Conservation (phyloP, 2,888 invertebrate species). For the Yponomeuta cagnagella region DNA sequence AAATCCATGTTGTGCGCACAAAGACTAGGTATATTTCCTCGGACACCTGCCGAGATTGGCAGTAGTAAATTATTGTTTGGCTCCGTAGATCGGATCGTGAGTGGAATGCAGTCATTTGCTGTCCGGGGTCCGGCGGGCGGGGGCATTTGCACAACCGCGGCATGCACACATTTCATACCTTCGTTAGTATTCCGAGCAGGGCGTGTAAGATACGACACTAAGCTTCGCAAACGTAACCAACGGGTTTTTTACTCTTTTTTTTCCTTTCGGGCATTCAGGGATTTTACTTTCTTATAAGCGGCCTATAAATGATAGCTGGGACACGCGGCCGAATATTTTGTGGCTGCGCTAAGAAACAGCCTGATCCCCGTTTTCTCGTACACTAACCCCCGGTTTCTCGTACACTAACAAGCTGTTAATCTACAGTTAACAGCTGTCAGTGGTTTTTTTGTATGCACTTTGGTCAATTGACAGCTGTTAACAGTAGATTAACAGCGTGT, state of each 20-base stretch:
- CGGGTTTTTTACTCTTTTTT: constrained; percentile 7
- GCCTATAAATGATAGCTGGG: not conserved
- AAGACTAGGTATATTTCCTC: constrained; percentile 6
- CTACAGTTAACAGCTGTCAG: too few relatives aligned
- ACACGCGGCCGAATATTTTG: not conserved
- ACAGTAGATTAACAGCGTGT: too few relatives aligned
- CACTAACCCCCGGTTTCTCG: too few relatives aligned
- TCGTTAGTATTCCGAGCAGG: constrained; percentile 40
- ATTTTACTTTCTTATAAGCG: not conserved
- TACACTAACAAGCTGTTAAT: too few relatives aligned
- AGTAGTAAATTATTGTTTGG: constrained; percentile 45
- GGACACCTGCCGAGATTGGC: constrained; percentile 37
- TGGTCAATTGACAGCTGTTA: too few relatives aligned
- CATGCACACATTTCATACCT: constrained; percentile 31
- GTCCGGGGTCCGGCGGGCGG: constrained; percentile 19
- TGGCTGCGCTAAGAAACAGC: not conserved
- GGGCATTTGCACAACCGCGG: constrained; percentile 9
- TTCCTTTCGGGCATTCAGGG: constrained; percentile 4
- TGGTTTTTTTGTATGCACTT: too few relatives aligned
- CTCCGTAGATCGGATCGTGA: constrained; percentile 43
- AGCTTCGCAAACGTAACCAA: constrained; percentile 18
- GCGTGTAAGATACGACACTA: constrained; percentile 20
- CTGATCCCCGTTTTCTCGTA: too few relatives aligned
- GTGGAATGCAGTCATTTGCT: constrained; percentile 39
- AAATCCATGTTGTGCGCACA: not conserved